Evolutionary conservation across 2,888 invertebrate species (phyloP).

Genomic region (Cantharis rufa): DNA sequence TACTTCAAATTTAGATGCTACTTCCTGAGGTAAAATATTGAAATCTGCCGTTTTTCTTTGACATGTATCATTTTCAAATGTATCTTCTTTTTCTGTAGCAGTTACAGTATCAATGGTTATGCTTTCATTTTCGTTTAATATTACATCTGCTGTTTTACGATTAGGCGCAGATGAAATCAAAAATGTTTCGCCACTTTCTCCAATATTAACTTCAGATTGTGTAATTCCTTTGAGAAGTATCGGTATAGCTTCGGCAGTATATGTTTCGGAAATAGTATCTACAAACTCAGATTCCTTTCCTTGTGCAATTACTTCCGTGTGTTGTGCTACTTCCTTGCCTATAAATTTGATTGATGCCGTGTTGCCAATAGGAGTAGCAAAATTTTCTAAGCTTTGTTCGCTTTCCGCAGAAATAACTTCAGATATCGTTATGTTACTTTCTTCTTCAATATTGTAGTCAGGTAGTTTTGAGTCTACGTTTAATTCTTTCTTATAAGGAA

Average conservation of each 20-base stretch:
- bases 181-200: slow-evolving; percentile 49
- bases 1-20: slow-evolving; percentile 52
- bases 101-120: slow-evolving; percentile 55
- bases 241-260: slow-evolving; percentile 47
- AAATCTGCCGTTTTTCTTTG: slow-evolving; percentile 43
- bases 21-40: slow-evolving; percentile 53
- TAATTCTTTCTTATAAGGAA: background rate
- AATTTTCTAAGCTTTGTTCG: slow-evolving; percentile 51
- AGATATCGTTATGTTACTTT: slow-evolving; percentile 48
- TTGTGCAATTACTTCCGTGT: slow-evolving; percentile 23
- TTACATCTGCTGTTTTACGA: slow-evolving; percentile 52
- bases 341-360: background rate
- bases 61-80: slow-evolving; percentile 49
- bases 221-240: slow-evolving; percentile 44
- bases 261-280: slow-evolving; percentile 39
- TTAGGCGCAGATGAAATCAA: slow-evolving; percentile 1
- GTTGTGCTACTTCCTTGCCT: slow-evolving; percentile 44
- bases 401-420: slow-evolving; percentile 60
- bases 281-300: slow-evolving; percentile 1
- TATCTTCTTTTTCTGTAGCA: slow-evolving; percentile 57
- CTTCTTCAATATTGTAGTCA: slow-evolving; percentile 43
- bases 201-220: slow-evolving; percentile 45
- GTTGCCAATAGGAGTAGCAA: slow-evolving; percentile 42
- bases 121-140: slow-evolving; percentile 53
- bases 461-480: background rate